Conservation (phyloP, 1,140 invertebrate species). For the Microplitis demolitor region DNA sequence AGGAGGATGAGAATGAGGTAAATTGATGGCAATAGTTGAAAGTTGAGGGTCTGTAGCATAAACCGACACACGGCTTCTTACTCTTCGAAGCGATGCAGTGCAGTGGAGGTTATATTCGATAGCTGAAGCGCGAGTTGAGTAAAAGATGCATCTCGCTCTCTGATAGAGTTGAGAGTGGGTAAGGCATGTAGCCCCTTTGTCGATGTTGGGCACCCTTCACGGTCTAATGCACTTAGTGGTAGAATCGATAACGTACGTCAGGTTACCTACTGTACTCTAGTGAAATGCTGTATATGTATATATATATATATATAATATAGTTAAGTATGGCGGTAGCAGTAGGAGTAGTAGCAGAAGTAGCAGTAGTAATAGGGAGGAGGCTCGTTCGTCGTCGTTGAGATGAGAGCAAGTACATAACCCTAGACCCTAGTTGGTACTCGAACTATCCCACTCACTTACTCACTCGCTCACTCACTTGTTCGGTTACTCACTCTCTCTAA, state of each 20-base stretch:
- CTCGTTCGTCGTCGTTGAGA: neutral
- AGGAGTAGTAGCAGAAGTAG: neutral
- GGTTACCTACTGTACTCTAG: constrained; percentile 6
- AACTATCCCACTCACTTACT: constrained; percentile 17
- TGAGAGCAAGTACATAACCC: constrained; percentile 9
- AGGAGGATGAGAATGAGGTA: neutral
- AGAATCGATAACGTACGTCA: constrained; percentile 27
- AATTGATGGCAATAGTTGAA: neutral
- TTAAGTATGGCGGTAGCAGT: neutral
- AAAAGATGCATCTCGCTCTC: neutral
- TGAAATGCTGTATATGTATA: neutral
- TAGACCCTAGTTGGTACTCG: constrained; percentile 21
- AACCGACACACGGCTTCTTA: neutral
- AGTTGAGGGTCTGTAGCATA: neutral
- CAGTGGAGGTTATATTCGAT: neutral
- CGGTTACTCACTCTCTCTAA: neutral
- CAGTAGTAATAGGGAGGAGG: neutral
- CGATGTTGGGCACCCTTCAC: constrained; percentile 22
- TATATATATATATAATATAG: too few relatives aligned
- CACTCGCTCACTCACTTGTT: neutral
- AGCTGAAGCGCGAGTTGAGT: constrained; percentile 2
- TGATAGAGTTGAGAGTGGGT: neutral
- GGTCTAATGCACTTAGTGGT: constrained; percentile 27
- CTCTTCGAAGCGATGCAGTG: too few relatives aligned
- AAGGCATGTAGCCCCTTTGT: constrained; percentile 24